Evolutionary conservation across 2,797 vertebrate genomes (phyloP).

Genomic region (Liasis olivaceus): DNA sequence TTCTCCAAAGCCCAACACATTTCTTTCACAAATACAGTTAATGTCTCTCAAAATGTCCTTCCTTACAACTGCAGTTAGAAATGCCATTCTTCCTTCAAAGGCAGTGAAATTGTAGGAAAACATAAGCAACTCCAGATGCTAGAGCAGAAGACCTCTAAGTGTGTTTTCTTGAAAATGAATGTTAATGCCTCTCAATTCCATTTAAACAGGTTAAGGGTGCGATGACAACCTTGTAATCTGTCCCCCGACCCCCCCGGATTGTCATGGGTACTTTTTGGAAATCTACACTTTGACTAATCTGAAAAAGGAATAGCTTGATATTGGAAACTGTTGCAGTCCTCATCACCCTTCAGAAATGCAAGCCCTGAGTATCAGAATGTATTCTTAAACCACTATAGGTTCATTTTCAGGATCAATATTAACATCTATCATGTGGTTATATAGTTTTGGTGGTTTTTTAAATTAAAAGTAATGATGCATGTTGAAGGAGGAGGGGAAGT

Average conservation of each 20-base stretch:
- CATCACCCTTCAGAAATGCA: neutral
- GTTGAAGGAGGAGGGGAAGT: neutral
- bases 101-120: neutral
- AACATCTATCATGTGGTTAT: neutral
- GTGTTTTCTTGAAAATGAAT: slow-evolving; percentile 9
- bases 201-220: neutral
- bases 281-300: neutral
- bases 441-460: neutral
- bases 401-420: neutral
- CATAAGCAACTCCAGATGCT: neutral
- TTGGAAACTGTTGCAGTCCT: accelerated
- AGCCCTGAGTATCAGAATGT: neutral
- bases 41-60: neutral
- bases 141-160: neutral
- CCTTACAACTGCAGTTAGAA: neutral
- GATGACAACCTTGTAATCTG: neutral
- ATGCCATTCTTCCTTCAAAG: slow-evolving; percentile 13
- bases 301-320: neutral
- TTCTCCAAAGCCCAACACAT: neutral
- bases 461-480: neutral
- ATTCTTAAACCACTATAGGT: neutral
- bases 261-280: slow-evolving; percentile 14
- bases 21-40: neutral
- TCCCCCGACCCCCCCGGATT: too few species aligned
- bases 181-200: neutral